Conservation (phyloP, 2,113 vertebrate genomes). For the Odobenus rosmarus region DNA sequence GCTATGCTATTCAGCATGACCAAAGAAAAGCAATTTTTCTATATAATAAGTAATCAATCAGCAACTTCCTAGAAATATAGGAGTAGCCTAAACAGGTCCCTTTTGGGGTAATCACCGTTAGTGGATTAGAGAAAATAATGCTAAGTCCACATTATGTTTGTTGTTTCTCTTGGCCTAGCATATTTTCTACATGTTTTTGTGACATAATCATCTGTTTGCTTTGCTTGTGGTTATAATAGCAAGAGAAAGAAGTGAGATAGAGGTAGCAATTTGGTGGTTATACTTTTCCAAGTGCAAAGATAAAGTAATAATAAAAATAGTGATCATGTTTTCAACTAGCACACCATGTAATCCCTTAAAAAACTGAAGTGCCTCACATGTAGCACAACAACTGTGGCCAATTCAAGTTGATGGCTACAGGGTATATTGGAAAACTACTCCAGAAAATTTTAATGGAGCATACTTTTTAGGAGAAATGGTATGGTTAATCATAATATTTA, state of each 20-base stretch:
- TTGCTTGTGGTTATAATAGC: conserved; percentile 10
- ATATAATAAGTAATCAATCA: not conserved
- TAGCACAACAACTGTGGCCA: not conserved
- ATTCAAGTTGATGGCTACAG: not conserved
- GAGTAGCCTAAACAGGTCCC: not conserved
- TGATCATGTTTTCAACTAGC: not conserved
- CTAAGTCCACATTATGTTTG: not conserved
- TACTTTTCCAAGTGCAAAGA: conserved; percentile 36
- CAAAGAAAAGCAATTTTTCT: not conserved
- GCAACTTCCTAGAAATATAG: not conserved
- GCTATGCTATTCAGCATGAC: not conserved
- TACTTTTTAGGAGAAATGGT: not conserved
- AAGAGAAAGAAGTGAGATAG: not conserved
- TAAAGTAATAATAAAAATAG: not conserved
- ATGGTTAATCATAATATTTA: not conserved
- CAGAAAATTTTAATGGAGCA: not conserved
- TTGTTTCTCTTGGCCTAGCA: conserved; percentile 7
- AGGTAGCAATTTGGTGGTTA: not conserved
- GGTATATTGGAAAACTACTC: not conserved
- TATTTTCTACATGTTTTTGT: conserved; percentile 36
- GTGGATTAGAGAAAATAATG: not conserved
- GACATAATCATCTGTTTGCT: conserved; percentile 6
- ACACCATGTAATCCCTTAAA: not conserved
- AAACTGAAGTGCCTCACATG: not conserved
- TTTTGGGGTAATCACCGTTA: not conserved